phyloP scores from a whole-genome alignment of 1,140 invertebrate species.

The Papilio xuthus region DNA sequence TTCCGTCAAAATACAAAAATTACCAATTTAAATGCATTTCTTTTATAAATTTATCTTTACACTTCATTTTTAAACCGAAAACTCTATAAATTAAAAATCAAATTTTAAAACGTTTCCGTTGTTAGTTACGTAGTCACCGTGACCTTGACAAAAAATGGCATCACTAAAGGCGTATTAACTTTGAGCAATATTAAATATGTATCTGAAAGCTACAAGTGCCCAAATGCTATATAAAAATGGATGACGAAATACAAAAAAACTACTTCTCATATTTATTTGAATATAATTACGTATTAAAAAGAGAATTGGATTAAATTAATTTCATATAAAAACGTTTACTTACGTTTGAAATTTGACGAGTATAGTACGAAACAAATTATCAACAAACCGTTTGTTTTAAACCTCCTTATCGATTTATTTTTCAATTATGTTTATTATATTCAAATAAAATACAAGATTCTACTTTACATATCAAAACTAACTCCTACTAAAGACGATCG shows the following conservation, averaged over 20 bases:
- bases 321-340: too few species aligned
- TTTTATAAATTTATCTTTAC: neutral
- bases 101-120: too few species aligned
- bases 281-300: neutral
- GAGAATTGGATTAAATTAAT: too few species aligned
- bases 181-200: slow-evolving; percentile 25
- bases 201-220: neutral
- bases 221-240: slow-evolving; percentile 26
- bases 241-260: slow-evolving; percentile 12
- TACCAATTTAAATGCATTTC: too few species aligned
- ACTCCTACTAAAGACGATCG: slow-evolving; percentile 13
- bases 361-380: too few species aligned
- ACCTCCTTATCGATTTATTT: neutral
- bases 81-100: too few species aligned
- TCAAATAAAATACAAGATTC: slow-evolving; percentile 24
- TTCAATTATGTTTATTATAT: neutral
- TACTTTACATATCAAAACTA: slow-evolving; percentile 25
- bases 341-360: too few species aligned
- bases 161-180: neutral
- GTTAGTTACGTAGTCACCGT: too few species aligned
- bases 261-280: neutral
- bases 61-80: too few species aligned
- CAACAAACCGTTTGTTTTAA: too few species aligned
- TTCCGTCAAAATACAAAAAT: too few species aligned
- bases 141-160: neutral